phyloP scores from a whole-genome alignment of 1,140 invertebrate species.

The Thereuonema tuberculata region DNA sequence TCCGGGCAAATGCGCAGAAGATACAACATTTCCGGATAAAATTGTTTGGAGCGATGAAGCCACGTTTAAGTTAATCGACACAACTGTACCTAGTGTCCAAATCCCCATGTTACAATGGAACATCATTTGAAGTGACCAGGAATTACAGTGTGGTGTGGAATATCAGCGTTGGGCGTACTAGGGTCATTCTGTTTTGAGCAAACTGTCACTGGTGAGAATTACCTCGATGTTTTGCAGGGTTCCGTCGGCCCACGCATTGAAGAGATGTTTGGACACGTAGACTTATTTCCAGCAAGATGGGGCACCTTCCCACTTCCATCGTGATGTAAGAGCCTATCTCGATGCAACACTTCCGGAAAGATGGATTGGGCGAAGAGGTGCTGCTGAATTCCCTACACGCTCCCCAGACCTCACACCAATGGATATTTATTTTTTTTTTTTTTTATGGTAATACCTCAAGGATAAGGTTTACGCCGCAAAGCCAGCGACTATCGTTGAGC shows the following conservation, averaged over 20 bases:
- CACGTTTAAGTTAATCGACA: conserved; percentile 16
- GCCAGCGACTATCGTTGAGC: neutral
- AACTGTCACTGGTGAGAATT: conserved; percentile 15
- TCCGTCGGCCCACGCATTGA: conserved; percentile 10
- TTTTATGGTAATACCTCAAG: conserved; percentile 14
- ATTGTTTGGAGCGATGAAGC: conserved; percentile 14
- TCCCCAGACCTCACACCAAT: conserved; percentile 11
- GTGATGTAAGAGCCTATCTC: conserved; percentile 12
- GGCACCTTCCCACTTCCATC: conserved; percentile 15
- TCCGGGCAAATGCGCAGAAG: conserved; percentile 9
- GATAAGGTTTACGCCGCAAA: neutral
- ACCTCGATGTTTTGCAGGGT: conserved; percentile 13
- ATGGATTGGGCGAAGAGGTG: conserved; percentile 12
- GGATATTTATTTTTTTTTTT: no score
- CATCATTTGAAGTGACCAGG: conserved; percentile 16
- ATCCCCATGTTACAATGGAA: conserved; percentile 16
- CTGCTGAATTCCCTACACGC: conserved; percentile 1
- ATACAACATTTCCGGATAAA: conserved; percentile 10
- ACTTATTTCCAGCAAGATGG: conserved; percentile 13
- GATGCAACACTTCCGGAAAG: conserved; percentile 10
- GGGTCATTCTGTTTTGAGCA: conserved; percentile 15
- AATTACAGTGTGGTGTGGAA: conserved; percentile 16
- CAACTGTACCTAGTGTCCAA: conserved; percentile 15
- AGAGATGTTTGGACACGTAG: conserved; percentile 10
- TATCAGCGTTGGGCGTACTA: conserved; percentile 14